These are phyloP conservation scores for Agrypnus murinus DNA, from an alignment of 2,888 invertebrate species.

Conservation along the genomic window DNA sequence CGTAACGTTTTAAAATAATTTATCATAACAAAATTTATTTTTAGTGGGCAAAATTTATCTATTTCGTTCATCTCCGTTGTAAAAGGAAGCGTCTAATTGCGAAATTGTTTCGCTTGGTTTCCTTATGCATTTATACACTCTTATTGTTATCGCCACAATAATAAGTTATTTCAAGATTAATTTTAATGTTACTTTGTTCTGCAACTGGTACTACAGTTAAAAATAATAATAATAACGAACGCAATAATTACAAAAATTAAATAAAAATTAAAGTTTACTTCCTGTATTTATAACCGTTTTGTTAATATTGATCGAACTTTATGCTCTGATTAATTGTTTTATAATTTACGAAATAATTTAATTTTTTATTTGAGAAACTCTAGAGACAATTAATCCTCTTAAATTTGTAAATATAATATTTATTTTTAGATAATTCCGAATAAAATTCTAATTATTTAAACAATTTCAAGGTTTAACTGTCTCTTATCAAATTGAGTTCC, in stretches of 20 bases:
- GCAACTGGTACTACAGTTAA: neutral
- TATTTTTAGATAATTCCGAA: neutral
- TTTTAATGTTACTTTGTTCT: neutral
- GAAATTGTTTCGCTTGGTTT: constrained; percentile 13
- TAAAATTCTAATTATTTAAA: constrained; percentile 1
- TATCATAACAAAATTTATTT: constrained; percentile 15
- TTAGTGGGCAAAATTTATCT: neutral
- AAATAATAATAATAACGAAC: constrained; percentile 2
- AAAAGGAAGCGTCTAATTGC: constrained; percentile 14
- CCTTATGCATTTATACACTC: neutral
- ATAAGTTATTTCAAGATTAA: too few relatives aligned
- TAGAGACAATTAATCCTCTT: too few relatives aligned
- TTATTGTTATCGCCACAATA: too few relatives aligned
- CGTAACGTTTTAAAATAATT: neutral
- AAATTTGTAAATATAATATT: too few relatives aligned
- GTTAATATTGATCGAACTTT: too few relatives aligned
- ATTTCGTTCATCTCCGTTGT: neutral
- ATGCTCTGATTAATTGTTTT: too few relatives aligned
- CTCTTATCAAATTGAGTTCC: too few relatives aligned
- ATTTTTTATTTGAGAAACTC: too few relatives aligned
- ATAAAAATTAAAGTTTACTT: too few relatives aligned
- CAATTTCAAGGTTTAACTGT: neutral
- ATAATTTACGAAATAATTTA: too few relatives aligned
- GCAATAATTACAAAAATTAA: neutral
- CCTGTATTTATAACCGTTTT: too few relatives aligned